Evolutionary conservation across 2,888 invertebrate genomes (phyloP).

Genomic region (Xanthorhoe spadicearia): DNA sequence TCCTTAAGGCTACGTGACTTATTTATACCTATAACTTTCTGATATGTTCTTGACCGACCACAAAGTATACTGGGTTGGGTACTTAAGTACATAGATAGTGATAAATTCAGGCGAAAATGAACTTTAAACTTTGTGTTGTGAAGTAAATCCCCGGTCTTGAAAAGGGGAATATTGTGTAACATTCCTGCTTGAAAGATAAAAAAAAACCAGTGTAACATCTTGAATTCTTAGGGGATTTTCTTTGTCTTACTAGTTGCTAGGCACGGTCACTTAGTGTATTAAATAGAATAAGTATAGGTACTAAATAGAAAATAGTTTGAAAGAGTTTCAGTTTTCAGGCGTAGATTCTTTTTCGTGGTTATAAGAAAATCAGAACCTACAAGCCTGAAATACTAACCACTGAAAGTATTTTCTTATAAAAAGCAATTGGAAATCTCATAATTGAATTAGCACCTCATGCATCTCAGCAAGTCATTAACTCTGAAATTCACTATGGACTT

Average conservation of each 20-base stretch:
- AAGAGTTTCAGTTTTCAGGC: no score
- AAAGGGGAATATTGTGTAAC: neutral
- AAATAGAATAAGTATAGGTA: no score
- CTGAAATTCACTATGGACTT: no score
- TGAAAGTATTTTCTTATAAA: no score
- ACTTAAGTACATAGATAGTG: neutral
- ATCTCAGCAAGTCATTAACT: no score
- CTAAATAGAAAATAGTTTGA: no score
- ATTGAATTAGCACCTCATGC: no score
- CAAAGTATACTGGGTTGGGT: neutral
- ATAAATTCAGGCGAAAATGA: constrained; percentile 1
- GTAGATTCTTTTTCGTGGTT: neutral
- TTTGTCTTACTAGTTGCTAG: neutral
- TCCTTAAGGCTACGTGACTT: neutral
- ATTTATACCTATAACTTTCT: neutral
- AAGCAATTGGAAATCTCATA: no score
- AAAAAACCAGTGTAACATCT: neutral
- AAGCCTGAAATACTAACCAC: no score
- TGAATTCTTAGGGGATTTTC: neutral
- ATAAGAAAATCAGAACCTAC: no score
- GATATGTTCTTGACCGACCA: constrained; percentile 6
- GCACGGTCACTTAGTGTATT: neutral
- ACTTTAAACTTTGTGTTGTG: neutral
- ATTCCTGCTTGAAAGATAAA: neutral
- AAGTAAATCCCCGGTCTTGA: constrained; percentile 5